Conservation (phyloP, 2,113 vertebrate genomes). For the Sakesphorus luctuosus region DNA sequence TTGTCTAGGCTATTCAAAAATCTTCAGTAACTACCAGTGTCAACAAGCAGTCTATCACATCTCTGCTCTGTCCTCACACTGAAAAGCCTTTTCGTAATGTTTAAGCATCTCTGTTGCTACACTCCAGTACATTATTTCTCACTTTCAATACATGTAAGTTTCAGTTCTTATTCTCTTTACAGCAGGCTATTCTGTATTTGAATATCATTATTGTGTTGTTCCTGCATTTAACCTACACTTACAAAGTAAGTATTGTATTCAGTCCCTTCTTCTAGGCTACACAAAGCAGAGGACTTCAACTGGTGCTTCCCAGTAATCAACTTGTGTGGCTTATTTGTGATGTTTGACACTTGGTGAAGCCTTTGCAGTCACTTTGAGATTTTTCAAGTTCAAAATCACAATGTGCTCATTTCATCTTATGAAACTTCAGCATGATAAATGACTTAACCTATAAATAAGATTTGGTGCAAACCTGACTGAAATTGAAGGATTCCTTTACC, state of each 20-base stretch:
- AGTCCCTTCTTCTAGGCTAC: background rate
- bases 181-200: background rate
- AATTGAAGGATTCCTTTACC: background rate
- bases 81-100: background rate
- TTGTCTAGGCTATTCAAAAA: background rate
- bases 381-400: background rate
- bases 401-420: background rate
- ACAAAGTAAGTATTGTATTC: background rate
- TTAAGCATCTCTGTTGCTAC: background rate
- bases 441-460: background rate
- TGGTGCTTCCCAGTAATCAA: background rate
- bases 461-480: background rate
- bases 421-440: background rate
- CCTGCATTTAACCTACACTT: background rate
- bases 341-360: background rate
- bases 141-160: background rate
- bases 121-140: background rate
- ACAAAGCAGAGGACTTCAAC: background rate
- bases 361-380: background rate
- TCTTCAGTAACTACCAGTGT: background rate
- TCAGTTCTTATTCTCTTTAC: background rate
- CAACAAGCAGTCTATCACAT: background rate
- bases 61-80: background rate
- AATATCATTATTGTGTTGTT: background rate
- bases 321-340: background rate